Conservation (phyloP, 2,113 vertebrate species). For the Syngnathus typhle region DNA sequence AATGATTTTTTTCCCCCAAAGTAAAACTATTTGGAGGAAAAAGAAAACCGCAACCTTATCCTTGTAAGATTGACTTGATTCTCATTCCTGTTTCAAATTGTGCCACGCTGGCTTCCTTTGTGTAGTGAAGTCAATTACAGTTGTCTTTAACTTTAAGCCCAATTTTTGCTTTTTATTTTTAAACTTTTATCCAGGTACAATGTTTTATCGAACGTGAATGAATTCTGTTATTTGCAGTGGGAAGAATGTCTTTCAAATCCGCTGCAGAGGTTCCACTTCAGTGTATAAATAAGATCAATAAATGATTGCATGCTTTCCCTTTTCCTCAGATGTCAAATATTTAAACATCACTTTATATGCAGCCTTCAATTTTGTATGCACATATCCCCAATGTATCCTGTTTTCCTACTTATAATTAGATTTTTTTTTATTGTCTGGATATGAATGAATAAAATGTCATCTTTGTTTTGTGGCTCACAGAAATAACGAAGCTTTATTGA, state of each 20-base stretch:
- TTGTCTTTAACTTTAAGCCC: background rate
- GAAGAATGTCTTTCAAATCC: background rate
- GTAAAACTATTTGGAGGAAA: too few species aligned
- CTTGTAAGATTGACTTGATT: too few species aligned
- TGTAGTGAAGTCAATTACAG: too few species aligned
- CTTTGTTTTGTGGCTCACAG: background rate
- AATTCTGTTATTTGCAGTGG: background rate
- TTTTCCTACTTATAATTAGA: background rate
- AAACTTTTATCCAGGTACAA: background rate
- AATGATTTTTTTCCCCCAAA: too few species aligned
- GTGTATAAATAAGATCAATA: background rate
- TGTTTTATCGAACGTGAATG: background rate
- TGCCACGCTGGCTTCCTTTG: too few species aligned
- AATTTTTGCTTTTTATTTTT: background rate
- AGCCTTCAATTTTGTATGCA: background rate
- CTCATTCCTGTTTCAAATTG: too few species aligned
- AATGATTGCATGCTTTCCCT: constrained; percentile 23
- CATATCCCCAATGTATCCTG: constrained; percentile 3
- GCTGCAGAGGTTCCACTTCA: background rate
- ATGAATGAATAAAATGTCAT: constrained; percentile 2
- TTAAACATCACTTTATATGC: constrained; percentile 20
- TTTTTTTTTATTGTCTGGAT: background rate
- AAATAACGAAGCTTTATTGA: background rate
- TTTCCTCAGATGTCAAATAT: constrained; percentile 1
- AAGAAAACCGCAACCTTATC: too few species aligned